Percentiles rank a stretch among this genome's conserved stretches.
Evolutionary conservation across 2,888 invertebrate species (phyloP).

Genomic region (Erebia aethiops): DNA sequence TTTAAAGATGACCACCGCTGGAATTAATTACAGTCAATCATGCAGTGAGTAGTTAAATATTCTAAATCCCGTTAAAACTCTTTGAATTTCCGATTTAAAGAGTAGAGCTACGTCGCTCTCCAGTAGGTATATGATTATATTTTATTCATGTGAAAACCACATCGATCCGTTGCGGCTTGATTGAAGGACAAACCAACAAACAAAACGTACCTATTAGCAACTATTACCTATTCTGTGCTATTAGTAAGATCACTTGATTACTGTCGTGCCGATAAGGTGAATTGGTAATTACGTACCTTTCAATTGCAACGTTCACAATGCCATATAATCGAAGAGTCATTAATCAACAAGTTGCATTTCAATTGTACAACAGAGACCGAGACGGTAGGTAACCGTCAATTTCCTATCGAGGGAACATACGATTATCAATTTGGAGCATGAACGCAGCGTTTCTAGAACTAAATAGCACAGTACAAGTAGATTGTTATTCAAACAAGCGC

Average conservation of each 20-base stretch:
- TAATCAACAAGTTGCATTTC: slow-evolving; percentile 27
- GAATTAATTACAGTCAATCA: too few species aligned
- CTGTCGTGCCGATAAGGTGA: background rate
- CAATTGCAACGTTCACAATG: slow-evolving; percentile 3
- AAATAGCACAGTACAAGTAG: background rate
- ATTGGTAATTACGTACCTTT: slow-evolving; percentile 17
- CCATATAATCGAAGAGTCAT: slow-evolving; percentile 13
- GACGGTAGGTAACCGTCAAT: slow-evolving; percentile 32
- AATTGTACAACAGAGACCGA: slow-evolving; percentile 31
- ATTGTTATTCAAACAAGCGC: background rate
- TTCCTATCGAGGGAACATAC: slow-evolving; percentile 35
- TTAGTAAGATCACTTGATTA: background rate
- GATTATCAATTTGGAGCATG: slow-evolving; percentile 11
- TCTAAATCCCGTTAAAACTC: too few species aligned
- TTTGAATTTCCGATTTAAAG: too few species aligned
- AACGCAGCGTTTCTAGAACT: slow-evolving; percentile 10
- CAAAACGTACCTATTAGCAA: too few species aligned
- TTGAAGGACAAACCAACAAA: too few species aligned
- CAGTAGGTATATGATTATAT: too few species aligned
- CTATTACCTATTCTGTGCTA: too few species aligned
- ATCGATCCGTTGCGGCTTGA: too few species aligned
- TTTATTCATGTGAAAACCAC: too few species aligned
- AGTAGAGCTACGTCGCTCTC: too few species aligned
- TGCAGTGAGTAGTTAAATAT: too few species aligned
- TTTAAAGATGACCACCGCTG: too few species aligned